These are phyloP conservation scores for Cerastoderma edule DNA, from an alignment of 2,888 invertebrate genomes.

Conservation along the genomic window DNA sequence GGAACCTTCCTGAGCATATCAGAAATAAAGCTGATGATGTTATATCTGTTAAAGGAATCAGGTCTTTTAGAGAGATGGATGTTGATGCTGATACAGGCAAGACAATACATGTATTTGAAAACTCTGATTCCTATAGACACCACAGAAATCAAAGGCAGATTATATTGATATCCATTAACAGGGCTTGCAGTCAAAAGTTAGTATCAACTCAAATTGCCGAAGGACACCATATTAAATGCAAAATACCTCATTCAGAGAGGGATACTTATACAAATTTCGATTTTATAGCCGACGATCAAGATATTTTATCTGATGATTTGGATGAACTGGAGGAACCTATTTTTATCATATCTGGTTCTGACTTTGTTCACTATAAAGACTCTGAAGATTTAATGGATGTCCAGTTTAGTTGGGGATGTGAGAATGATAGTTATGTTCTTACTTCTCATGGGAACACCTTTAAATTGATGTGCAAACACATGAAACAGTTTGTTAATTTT, in stretches of 20 bases:
- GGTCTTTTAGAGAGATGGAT: conserved; percentile 18
- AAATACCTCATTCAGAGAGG: no score
- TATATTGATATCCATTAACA: conserved; percentile 45
- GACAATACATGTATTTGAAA: not conserved
- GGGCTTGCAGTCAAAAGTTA: no score
- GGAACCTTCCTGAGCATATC: conserved; percentile 43
- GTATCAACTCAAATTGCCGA: no score
- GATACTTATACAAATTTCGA: not conserved
- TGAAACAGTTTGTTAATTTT: conserved; percentile 8
- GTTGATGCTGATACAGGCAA: not conserved
- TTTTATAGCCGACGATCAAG: conserved; percentile 25
- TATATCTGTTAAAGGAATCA: conserved; percentile 32
- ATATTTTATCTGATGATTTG: not conserved
- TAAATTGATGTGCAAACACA: conserved; percentile 5
- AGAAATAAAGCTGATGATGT: conserved; percentile 22
- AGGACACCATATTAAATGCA: no score
- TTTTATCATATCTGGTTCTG: conserved; percentile 1
- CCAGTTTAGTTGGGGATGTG: not conserved
- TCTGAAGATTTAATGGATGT: not conserved
- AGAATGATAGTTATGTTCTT: not conserved
- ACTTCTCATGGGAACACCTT: not conserved
- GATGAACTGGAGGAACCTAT: conserved; percentile 12
- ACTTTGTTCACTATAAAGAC: not conserved
- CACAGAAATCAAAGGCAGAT: conserved; percentile 40
- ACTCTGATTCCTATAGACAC: not conserved